These are phyloP conservation scores for Ypsolopha sequella DNA, from an alignment of 2,888 invertebrate genomes.

Conservation along the genomic window DNA sequence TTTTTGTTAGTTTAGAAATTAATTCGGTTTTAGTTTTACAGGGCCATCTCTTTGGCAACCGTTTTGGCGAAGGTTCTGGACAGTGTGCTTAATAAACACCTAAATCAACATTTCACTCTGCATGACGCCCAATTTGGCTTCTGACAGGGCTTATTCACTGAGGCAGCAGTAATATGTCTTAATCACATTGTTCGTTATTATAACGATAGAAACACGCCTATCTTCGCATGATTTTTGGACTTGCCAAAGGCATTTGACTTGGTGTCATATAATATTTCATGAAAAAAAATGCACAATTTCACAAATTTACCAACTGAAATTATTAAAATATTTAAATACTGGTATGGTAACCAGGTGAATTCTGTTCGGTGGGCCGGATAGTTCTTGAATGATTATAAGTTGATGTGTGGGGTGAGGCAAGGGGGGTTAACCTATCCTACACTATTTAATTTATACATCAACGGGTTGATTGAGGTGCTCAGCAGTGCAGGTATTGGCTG, in stretches of 20 bases:
- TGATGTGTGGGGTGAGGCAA: neutral
- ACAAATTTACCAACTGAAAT: neutral
- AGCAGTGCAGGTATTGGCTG: no score
- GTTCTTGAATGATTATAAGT: neutral
- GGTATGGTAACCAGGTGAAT: no score
- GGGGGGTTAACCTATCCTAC: no score
- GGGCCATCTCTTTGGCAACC: constrained; percentile 9
- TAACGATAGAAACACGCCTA: constrained; percentile 6
- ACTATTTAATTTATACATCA: no score
- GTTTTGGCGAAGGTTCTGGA: constrained; percentile 12
- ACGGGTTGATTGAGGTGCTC: no score
- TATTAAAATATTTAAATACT: neutral
- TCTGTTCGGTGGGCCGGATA: neutral
- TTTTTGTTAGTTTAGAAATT: no score
- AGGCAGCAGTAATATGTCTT: constrained; percentile 7
- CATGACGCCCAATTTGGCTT: constrained; percentile 10
- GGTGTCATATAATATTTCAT: constrained; percentile 7
- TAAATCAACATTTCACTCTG: neutral
- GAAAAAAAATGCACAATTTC: neutral
- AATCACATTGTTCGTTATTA: constrained; percentile 11
- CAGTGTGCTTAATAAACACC: constrained; percentile 5
- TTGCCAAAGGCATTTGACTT: constrained; percentile 12
- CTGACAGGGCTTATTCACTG: constrained; percentile 6
- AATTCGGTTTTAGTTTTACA: no score
- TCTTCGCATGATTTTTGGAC: constrained; percentile 9